Conservation (phyloP, 2,888 invertebrate genomes). For the Apoderus coryli region DNA sequence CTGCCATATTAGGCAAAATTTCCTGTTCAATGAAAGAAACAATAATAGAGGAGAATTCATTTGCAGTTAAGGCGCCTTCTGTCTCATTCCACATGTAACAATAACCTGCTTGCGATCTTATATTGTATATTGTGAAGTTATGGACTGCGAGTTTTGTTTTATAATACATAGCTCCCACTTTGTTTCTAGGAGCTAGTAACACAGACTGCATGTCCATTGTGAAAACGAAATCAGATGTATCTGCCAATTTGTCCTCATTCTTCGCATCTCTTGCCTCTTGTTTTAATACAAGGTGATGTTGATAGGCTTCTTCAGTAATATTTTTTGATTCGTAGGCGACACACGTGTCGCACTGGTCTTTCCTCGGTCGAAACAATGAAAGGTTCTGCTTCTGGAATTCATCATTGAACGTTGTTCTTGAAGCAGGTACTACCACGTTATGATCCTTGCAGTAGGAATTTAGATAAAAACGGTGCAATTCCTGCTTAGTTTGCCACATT, state of each 20-base stretch:
- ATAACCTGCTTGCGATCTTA: slow-evolving; percentile 15
- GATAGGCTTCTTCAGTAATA: slow-evolving; percentile 3
- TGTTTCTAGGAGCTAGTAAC: slow-evolving; percentile 1
- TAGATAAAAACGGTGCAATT: slow-evolving; percentile 6
- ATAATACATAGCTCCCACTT: slow-evolving; percentile 3
- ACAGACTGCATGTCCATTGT: slow-evolving; percentile 8
- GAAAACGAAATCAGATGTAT: slow-evolving; percentile 3
- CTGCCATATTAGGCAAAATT: slow-evolving; percentile 4
- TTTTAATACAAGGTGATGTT: slow-evolving; percentile 4
- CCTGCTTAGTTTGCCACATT: slow-evolving; percentile 9
- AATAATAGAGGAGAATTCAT: slow-evolving; percentile 7
- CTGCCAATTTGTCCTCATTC: neutral
- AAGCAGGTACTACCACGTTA: slow-evolving; percentile 2
- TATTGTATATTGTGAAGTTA: slow-evolving; percentile 14
- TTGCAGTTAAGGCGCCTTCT: slow-evolving; percentile 12
- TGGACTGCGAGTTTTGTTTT: slow-evolving; percentile 6
- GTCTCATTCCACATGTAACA: slow-evolving; percentile 21
- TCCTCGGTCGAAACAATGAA: slow-evolving; percentile 2
- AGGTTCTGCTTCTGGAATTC: slow-evolving; percentile 5
- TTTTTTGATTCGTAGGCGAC: slow-evolving; percentile 2
- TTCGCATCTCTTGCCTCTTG: slow-evolving; percentile 4
- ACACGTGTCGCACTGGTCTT: slow-evolving; percentile 2
- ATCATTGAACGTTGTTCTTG: slow-evolving; percentile 4
- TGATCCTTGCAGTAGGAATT: slow-evolving; percentile 6
- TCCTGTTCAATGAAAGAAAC: slow-evolving; percentile 3